Base-by-base conservation (phyloP, 2,113 vertebrate species). In the Delphinapterus leucas region DNA sequence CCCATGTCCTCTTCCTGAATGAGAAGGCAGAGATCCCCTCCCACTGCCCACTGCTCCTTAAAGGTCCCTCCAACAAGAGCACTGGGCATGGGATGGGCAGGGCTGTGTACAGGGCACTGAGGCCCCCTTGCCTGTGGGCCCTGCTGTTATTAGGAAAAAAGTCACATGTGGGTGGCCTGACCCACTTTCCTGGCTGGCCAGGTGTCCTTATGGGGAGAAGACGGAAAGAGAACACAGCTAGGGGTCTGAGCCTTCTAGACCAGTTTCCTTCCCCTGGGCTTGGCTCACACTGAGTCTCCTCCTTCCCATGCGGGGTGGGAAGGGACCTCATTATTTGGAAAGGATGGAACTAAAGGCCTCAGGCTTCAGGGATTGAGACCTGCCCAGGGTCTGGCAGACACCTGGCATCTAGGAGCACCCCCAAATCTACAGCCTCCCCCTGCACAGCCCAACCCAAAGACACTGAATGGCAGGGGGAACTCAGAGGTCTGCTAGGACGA, bases 101-200 rank as follows among this genome's bases (percentile, higher is more conserved):
- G 74, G 47, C 67, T 80, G 5, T 47, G 17, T 17, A 0, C 58
- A 65, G 17, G 77, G 41, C 53, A 3, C 8, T 1, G 21, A 41
- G 31, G 2, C 3, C 49, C 44, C 25, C 44, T 90, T 61, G 60
- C 80, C 60, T 71, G 15, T 60, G 41, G 41, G 67, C 55, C 61
- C 60, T 82, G 65, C 90, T 68, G 84, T 68, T 97, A 55, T 60
- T 79, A 93, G 67, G 60, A 76, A 90, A 41, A 93, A 93, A 96
- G 93, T 96, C 98, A 77, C 80, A 55, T 47, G 73, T 74, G 86
- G 84, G 63, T 61, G 73, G 38, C 73, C 95, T 97, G 95, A 97
- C 97, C 96, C 96, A 97, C 83, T 96, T 97, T 97, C 44, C 91
- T 21, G 73, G 41, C 73, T 87, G 91, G 49, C 77, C 93, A 95